Conservation (phyloP, 2,888 invertebrate species). For the Cheilosia urbana region DNA sequence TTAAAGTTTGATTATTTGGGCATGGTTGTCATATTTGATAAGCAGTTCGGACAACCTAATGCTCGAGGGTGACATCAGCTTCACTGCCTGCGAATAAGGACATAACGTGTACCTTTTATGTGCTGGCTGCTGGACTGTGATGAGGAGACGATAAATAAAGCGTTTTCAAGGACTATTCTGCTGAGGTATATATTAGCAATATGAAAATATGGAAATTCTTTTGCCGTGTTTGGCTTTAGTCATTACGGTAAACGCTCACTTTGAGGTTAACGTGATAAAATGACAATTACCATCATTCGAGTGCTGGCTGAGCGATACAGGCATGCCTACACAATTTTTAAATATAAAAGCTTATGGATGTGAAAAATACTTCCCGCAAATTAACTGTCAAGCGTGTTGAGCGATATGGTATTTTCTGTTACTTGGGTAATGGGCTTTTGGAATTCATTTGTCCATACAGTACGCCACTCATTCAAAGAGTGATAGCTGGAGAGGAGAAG, state of each 20-base stretch:
- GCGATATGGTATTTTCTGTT: too few relatives aligned
- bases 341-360: too few relatives aligned
- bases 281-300: neutral
- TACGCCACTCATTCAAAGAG: too few relatives aligned
- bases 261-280: neutral
- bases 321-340: too few relatives aligned
- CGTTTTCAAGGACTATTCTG: slow-evolving; percentile 25
- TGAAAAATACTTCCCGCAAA: too few relatives aligned
- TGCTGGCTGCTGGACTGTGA: slow-evolving; percentile 10
- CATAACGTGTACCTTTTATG: slow-evolving; percentile 22
- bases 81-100: slow-evolving; percentile 6
- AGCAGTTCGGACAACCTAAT: slow-evolving; percentile 15
- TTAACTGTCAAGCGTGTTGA: too few relatives aligned
- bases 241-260: neutral
- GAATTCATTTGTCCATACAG: too few relatives aligned
- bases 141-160: slow-evolving; percentile 21
- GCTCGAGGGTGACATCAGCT: slow-evolving; percentile 35
- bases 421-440: too few relatives aligned
- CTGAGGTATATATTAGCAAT: slow-evolving; percentile 30
- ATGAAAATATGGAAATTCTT: neutral
- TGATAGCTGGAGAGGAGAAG: too few relatives aligned
- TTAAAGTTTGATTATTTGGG: slow-evolving; percentile 50
- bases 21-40: slow-evolving; percentile 46
- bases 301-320: neutral
- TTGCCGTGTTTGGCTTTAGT: neutral